phyloP scores from a whole-genome alignment of 1,140 invertebrate species.

The Ceratina australensis region DNA sequence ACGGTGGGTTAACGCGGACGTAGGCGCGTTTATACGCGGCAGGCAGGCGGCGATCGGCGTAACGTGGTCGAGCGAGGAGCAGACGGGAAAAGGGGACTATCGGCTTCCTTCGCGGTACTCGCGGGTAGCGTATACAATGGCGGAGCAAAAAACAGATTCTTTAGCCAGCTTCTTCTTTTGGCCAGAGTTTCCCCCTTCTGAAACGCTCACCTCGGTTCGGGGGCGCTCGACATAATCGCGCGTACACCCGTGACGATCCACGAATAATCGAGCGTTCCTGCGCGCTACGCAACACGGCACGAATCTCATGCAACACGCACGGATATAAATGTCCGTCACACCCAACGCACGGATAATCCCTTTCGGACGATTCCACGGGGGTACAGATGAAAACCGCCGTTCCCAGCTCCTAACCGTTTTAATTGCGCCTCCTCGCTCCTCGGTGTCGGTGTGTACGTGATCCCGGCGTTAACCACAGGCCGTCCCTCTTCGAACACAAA shows the following conservation, averaged over 20 bases:
- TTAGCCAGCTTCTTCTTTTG: constrained; percentile 58
- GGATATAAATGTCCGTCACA: constrained; percentile 64
- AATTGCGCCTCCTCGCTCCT: constrained; percentile 31
- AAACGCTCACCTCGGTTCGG: constrained; percentile 58
- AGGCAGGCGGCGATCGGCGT: constrained; percentile 3
- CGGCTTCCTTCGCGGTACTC: constrained; percentile 50
- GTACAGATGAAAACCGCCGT: constrained; percentile 27
- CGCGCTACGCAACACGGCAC: constrained; percentile 45
- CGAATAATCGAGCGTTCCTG: constrained; percentile 37
- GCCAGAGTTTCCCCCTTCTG: constrained; percentile 40
- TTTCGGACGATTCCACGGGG: constrained; percentile 21
- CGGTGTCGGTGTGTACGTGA: constrained; percentile 5
- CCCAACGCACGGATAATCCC: constrained; percentile 65
- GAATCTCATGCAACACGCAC: constrained; percentile 35
- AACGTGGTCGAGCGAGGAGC: constrained; percentile 30
- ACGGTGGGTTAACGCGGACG: constrained; percentile 34
- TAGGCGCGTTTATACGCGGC: constrained; percentile 33
- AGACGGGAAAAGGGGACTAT: constrained; percentile 35
- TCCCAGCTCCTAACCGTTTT: constrained; percentile 27
- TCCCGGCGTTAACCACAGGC: neutral
- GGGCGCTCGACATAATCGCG: constrained; percentile 54
- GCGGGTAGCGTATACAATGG: constrained; percentile 61
- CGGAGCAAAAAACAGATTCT: constrained; percentile 66
- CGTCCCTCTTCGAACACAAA: constrained; percentile 29
- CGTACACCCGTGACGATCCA: constrained; percentile 37